Conservation (phyloP, 92 coral and sea anemone species). For the Porites cylindrica region DNA sequence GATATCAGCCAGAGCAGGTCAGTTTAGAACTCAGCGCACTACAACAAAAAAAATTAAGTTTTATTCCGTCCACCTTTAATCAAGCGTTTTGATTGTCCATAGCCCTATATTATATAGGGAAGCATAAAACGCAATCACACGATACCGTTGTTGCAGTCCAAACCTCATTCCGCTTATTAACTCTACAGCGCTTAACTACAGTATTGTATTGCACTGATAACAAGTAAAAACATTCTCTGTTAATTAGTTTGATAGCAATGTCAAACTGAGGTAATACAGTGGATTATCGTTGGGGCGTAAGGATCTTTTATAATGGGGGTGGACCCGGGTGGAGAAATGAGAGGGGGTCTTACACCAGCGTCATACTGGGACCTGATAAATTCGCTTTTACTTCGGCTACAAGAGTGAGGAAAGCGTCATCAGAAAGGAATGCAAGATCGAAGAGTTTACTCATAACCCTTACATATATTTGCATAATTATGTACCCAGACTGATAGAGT, state of each 20-base stretch:
- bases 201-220: background rate
- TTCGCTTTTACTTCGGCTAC: too few species aligned
- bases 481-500: too few species aligned
- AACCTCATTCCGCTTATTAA: background rate
- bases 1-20: background rate
- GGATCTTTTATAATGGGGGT: too few species aligned
- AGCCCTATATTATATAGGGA: background rate
- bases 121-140: background rate
- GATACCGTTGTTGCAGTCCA: background rate
- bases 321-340: too few species aligned
- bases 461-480: too few species aligned
- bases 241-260: background rate
- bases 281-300: too few species aligned
- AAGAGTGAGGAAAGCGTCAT: too few species aligned
- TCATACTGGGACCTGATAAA: too few species aligned
- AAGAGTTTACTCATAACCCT: too few species aligned
- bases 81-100: background rate
- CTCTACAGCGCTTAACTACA: background rate
- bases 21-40: background rate
- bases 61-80: background rate
- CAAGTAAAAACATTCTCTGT: constrained; percentile 1
- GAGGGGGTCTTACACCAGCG: too few species aligned
- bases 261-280: too few species aligned
- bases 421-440: too few species aligned
- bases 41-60: background rate